Evolutionary conservation across 2,113 vertebrate genomes (phyloP).

Genomic region (Petrocephalus zakoni): DNA sequence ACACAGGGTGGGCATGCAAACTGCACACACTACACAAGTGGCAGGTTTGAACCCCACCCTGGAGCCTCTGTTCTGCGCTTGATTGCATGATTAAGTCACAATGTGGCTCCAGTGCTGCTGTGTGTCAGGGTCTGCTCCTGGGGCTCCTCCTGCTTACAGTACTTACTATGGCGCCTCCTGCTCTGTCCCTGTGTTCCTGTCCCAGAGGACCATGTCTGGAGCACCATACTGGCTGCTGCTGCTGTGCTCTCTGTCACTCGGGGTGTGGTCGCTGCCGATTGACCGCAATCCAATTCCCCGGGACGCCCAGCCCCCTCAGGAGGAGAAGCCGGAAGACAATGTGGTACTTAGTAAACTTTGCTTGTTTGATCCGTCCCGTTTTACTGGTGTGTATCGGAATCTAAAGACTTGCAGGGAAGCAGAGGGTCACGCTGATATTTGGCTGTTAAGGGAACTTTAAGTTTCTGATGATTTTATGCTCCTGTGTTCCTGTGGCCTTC

Average conservation of each 20-base stretch:
- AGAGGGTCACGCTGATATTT: neutral
- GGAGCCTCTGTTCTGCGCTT: too few species aligned
- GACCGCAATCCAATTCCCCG: constrained; percentile 48
- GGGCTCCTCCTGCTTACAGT: neutral
- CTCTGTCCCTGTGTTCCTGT: neutral
- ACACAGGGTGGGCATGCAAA: neutral
- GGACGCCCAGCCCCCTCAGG: constrained; percentile 36
- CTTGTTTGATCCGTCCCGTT: neutral
- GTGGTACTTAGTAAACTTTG: constrained; percentile 39
- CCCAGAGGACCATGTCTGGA: constrained; percentile 48
- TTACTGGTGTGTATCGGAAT: neutral
- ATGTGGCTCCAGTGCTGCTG: too few species aligned
- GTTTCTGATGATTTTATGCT: neutral
- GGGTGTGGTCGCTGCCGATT: constrained; percentile 55
- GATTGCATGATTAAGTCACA: too few species aligned
- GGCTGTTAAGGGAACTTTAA: neutral
- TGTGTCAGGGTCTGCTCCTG: neutral
- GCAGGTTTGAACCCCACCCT: too few species aligned
- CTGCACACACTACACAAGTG: neutral
- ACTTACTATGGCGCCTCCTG: neutral
- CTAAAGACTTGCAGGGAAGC: neutral
- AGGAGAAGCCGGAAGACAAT: constrained; percentile 56
- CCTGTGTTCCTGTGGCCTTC: neutral
- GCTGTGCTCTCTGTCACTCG: constrained; percentile 39
- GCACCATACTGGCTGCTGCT: constrained; percentile 46